Evolutionary conservation across 2,797 vertebrate species (phyloP), one percentile per base, ranked within the genome.

Genomic region (Gallirallus australis): DNA sequence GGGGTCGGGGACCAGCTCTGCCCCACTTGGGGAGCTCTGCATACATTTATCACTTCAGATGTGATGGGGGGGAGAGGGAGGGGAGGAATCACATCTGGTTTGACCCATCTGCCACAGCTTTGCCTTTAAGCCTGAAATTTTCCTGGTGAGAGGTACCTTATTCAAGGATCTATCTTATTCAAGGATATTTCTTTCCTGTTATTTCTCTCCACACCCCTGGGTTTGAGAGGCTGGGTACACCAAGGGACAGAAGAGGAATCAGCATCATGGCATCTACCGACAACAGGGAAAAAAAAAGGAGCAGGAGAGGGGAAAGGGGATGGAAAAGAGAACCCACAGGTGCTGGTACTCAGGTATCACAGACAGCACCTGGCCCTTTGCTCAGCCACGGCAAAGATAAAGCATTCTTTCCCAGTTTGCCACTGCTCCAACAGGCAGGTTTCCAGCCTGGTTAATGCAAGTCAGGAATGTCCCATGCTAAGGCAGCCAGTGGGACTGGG

Each of bases 371-470:
- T 90, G 87, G 87, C 77, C 39, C 69, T 50, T 54, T 6, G 28
- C 82, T 88, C 56, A 59, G 73, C 47, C 39, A 23, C 5, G 1
- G 31, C 47, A n/a, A 69, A 95, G 95, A 93, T 57, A 95, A 93
- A 93, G 59, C 24, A 24, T 8, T 66, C 92, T 93, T 75, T 78
- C 54, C 66, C 88, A 86, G 65, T 81, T 86, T 89, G 86, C 88
- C 65, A 24, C 90, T 33, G 59, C 54, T 86, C 84, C 48, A 48
- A 70, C 83, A 47, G 80, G 48, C 76, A 78, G 69, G 68, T 85
- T 93, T 94, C 72, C 90, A 95, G 82, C 69, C 82, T 80, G 90
- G 64, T 78, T 93, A 90, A 88, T 75, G 57, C 82, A 94, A 69
- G 76, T 68, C 87, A 53, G 91, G 89, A 95, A 96, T 71, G 90